Conservation (phyloP, 2,888 invertebrate species). For the Mesorhabditis sp. region DNA sequence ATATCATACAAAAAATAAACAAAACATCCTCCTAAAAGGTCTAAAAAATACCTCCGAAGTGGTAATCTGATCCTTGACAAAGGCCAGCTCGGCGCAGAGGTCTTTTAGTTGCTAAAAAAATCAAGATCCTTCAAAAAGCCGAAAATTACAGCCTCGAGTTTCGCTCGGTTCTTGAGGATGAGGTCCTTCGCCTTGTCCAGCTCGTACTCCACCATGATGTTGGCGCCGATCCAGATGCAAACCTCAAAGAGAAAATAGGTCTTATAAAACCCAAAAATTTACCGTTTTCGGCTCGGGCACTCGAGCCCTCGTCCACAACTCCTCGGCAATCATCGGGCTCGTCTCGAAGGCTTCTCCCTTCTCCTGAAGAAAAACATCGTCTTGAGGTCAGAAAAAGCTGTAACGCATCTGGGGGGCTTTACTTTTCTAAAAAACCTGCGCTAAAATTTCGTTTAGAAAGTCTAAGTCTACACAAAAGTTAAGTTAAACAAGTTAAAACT, state of each 20-base stretch:
- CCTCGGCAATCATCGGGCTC: slow-evolving; percentile 38
- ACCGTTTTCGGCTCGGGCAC: slow-evolving; percentile 40
- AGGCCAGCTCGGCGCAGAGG: slow-evolving; percentile 88
- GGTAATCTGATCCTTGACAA: slow-evolving; percentile 91
- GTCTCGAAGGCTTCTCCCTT: slow-evolving; percentile 40
- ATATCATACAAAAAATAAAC: not conserved
- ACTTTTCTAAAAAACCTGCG: too few species aligned
- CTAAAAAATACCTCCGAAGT: slow-evolving; percentile 81
- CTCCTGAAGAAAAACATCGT: slow-evolving; percentile 64
- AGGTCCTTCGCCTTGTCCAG: slow-evolving; percentile 49
- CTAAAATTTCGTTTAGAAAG: too few species aligned
- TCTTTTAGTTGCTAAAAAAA: slow-evolving; percentile 59
- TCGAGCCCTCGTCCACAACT: slow-evolving; percentile 38
- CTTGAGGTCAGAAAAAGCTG: slow-evolving; percentile 80
- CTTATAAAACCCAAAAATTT: slow-evolving; percentile 8
- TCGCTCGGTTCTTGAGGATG: slow-evolving; percentile 34
- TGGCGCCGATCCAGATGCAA: slow-evolving; percentile 48
- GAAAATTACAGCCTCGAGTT: slow-evolving; percentile 23
- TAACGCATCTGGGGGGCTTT: too few species aligned
- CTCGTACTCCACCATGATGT: slow-evolving; percentile 53
- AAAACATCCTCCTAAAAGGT: too few species aligned
- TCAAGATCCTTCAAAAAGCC: slow-evolving; percentile 5
- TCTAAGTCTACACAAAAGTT: too few species aligned
- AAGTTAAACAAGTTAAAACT: too few species aligned
- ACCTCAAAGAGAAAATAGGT: slow-evolving; percentile 21